Base-by-base conservation (phyloP, 2,797 vertebrate species). In the Propithecus perrieri region DNA sequence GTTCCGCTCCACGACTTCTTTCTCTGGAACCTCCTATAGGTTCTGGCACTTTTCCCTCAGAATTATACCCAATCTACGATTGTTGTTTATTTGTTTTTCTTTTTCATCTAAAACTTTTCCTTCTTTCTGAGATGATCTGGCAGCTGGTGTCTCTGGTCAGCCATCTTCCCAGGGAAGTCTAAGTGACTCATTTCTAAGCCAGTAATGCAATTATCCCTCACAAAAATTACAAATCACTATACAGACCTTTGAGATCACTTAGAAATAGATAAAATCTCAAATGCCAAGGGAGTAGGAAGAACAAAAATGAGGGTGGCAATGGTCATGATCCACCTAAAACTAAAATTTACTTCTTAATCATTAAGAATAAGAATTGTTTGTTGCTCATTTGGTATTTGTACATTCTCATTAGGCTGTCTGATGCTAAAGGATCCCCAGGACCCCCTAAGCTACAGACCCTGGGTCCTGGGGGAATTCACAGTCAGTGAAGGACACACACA, bases 261-360 rank as follows among this genome's bases (percentile, higher is more conserved):
- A 50, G n/a, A 87, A 92, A 91, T 38, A 67, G 28, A 61, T 63
- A 86, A 53, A 89, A 69, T 38, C 22, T 94, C 57, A 86, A 91
- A 79, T 7, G 57, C 43, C 14, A 76, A 67, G 14, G n/a, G 20
- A 93, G 46, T 38, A 41, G 13, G 76, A 61, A 83, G 35, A 46
- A 80, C 71, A 63, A 90, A 74, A 74, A 6, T 41, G 61, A 53
- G 13, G 13, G 28, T 57, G 24, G 2, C 55, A 81, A 71, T 24
- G 11, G 28, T 38, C 74, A 53, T 48, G n/a, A 91, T 30, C 11
- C 74, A 65, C 57, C 71, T 91, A 24, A 55, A 55, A 55, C 22
- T 55, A 55, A 55, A 8, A 55, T 55, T 81, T 35, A 57, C 50
- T 83, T 94, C 59, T 87, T 55, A 76, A 41, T 89, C 46, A 61